Base-by-base conservation (phyloP, 2,888 invertebrate species). In the Lobophora halterata region DNA sequence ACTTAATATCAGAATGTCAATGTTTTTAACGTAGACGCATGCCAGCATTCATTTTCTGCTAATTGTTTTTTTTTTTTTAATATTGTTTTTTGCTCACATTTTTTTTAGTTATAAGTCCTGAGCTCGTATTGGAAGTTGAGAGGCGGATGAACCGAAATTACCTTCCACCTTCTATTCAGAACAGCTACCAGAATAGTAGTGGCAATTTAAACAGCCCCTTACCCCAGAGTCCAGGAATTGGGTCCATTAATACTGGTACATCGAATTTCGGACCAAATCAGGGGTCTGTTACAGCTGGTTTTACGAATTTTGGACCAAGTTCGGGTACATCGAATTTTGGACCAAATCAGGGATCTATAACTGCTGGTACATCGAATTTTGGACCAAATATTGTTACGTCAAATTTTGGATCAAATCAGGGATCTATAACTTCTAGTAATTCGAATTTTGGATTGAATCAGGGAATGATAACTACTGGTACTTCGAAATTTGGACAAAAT, bases 121-220 rank as follows among this genome's bases (percentile, higher is more conserved):
- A 96, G 78, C 89, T 96, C 79, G 93, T 95, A 58, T 93, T 94
- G 91, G 96, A 96, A 74, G 95, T 96, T 55, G 96, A 96, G 85
- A 93, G 93, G 60, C 91, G 96, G 71, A 96, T 96, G 95, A 93
- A 93, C 72, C 88, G 93, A 56, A 92, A 93, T 65, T 93, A 93
- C 75, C 88, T 94, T 62, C 95, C 95, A 33, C 92, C 94, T 45
- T 91, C 92, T 28, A 88, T 92, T 66, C 90, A 90, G 62, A 78
- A 76, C 52, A 44, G 19, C 2, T 50, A 50, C 12, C 33, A 28
- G 19, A 38, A 35, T 4, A 37, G 40, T 12, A 31, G 25, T 18
- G 25, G 49, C 5, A 31, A 24, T 7, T 58, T 55, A 20, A 58
- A 65, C 49, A 29, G 23, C 11, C 36, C 35, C 3, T 32, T 49